A percentile compares a stretch with the other conserved stretches of the same genome.
These are phyloP conservation scores for Virgularia gustaviana DNA, from an alignment of 92 coral and sea anemone species.

Conservation along the genomic window DNA sequence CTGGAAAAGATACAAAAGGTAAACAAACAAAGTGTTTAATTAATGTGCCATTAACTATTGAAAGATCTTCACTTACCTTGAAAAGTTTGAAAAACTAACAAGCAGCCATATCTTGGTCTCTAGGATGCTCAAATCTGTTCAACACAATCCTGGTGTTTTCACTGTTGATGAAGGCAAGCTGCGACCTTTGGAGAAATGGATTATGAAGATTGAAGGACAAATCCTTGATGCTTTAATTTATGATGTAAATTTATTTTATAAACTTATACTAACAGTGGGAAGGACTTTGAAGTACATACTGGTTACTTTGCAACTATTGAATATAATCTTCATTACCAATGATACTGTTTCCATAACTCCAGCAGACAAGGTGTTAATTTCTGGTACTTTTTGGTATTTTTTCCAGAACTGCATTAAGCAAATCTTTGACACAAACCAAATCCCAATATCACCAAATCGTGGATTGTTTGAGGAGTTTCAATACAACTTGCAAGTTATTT, in stretches of 20 bases:
- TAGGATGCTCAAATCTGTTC: constrained; percentile 91
- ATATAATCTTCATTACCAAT: background rate
- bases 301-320: no score
- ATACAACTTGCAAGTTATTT: constrained; percentile 69
- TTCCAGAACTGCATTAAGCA: constrained; percentile 88
- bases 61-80: background rate
- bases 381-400: background rate
- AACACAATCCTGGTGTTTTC: constrained; percentile 86
- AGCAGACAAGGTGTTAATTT: background rate
- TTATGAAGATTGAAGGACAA: constrained; percentile 95
- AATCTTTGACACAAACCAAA: constrained; percentile 68
- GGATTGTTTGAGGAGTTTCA: constrained; percentile 87
- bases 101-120: background rate
- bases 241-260: constrained; percentile 25
- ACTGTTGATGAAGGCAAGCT: constrained; percentile 86
- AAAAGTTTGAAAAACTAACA: background rate
- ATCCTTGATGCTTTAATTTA: constrained; percentile 91
- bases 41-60: background rate
- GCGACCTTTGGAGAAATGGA: constrained; percentile 83
- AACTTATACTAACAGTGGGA: no score
- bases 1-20: constrained; percentile 96
- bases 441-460: constrained; percentile 67
- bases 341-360: background rate
- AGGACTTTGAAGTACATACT: no score
- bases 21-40: background rate